A percentile compares a stretch with the other conserved stretches of the same genome.
Conservation (phyloP, 2,113 vertebrate species). For the Phoxinus phoxinus region DNA sequence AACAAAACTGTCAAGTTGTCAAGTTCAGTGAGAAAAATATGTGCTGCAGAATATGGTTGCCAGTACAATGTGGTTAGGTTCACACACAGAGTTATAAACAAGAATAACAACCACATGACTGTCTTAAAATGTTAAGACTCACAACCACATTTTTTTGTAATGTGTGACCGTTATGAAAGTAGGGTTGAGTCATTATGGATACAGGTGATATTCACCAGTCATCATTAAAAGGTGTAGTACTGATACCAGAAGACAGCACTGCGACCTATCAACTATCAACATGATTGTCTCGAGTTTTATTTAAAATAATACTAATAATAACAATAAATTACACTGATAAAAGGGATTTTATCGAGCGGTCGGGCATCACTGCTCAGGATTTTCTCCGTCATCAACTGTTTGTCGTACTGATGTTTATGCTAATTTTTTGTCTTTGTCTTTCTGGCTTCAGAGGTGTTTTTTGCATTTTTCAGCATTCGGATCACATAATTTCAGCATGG, state of each 20-base stretch:
- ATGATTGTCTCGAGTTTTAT: not conserved
- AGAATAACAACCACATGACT: not conserved
- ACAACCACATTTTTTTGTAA: not conserved
- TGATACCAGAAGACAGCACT: not conserved
- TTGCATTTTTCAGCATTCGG: too few relatives aligned
- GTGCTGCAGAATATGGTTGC: not conserved
- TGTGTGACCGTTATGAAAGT: not conserved
- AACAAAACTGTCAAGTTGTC: slow-evolving; percentile 1
- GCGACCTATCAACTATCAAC: not conserved
- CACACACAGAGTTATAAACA: not conserved
- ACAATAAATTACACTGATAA: not conserved
- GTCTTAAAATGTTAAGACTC: not conserved
- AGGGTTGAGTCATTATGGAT: not conserved
- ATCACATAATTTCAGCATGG: too few relatives aligned
- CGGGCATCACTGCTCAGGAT: too few relatives aligned
- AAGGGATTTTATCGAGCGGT: not conserved
- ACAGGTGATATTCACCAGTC: not conserved
- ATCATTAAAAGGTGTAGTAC: not conserved
- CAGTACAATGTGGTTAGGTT: not conserved
- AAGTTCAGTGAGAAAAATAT: not conserved
- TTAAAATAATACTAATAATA: too few relatives aligned
- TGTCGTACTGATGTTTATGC: too few relatives aligned
- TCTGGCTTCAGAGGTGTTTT: too few relatives aligned
- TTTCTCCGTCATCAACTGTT: too few relatives aligned
- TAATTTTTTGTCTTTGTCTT: too few relatives aligned